A percentile compares a stretch with the other conserved stretches of the same genome.
Evolutionary conservation across 2,888 invertebrate genomes (phyloP).

Genomic region (Pammene fasciana): DNA sequence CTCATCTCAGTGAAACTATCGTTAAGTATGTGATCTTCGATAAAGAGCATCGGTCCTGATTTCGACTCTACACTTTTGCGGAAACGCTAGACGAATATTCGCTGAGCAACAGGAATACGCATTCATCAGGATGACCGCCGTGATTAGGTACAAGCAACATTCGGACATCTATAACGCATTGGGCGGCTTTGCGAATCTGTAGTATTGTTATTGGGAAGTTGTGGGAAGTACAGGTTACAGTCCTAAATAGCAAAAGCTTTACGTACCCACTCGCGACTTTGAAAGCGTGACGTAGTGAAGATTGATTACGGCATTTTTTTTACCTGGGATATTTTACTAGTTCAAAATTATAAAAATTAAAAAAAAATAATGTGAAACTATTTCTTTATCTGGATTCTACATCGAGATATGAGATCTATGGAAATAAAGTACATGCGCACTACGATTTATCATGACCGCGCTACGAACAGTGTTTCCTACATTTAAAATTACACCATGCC

Average conservation of each 20-base stretch:
- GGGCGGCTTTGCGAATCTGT: conserved; percentile 32
- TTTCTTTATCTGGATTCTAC: too few relatives aligned
- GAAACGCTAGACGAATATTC: not conserved
- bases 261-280: not conserved
- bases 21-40: not conserved
- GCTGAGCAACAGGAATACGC: not conserved
- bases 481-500: too few relatives aligned
- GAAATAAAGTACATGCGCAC: too few relatives aligned
- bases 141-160: conserved; percentile 17
- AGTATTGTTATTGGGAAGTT: conserved; percentile 6
- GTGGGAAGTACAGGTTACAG: conserved; percentile 1
- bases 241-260: too few relatives aligned
- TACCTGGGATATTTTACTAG: too few relatives aligned
- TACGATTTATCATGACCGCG: too few relatives aligned
- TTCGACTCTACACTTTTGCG: not conserved
- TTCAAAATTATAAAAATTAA: too few relatives aligned
- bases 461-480: too few relatives aligned
- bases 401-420: too few relatives aligned
- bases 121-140: conserved; percentile 23
- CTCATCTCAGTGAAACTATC: not conserved
- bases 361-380: too few relatives aligned
- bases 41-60: not conserved
- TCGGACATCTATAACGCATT: conserved; percentile 35
- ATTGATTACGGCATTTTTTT: too few relatives aligned
- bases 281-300: not conserved